Evolutionary conservation across 2,113 vertebrate genomes (phyloP).

Genomic region (Aphelocoma coerulescens): DNA sequence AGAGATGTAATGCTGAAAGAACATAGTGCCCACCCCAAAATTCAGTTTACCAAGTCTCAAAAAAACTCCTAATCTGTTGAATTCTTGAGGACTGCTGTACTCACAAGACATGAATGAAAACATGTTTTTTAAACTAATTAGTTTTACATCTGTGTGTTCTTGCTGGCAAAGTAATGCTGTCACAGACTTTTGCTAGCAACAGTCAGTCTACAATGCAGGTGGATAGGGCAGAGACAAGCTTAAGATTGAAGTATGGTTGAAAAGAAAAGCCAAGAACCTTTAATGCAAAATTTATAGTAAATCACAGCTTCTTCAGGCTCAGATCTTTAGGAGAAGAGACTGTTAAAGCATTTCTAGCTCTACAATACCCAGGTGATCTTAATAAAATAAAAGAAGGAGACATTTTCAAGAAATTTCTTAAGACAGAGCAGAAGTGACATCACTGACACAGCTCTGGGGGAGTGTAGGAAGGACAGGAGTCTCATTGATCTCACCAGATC

Average conservation of each 20-base stretch:
- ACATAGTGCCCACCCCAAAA: neutral
- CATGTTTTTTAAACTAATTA: neutral
- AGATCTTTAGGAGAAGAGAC: neutral
- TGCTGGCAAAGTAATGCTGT: neutral
- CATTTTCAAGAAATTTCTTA: constrained; percentile 41
- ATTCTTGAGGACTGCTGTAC: neutral
- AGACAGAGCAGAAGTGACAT: constrained; percentile 37
- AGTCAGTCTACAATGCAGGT: neutral
- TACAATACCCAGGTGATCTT: neutral
- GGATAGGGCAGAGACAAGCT: neutral
- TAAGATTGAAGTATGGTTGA: neutral
- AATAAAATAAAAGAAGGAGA: constrained; percentile 12
- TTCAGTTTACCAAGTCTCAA: neutral
- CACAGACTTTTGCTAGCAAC: neutral
- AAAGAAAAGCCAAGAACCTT: neutral
- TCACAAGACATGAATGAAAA: neutral
- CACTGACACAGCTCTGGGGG: neutral
- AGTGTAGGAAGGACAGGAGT: constrained; percentile 16
- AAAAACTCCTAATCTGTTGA: neutral
- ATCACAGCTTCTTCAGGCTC: neutral
- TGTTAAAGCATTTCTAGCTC: constrained; percentile 6
- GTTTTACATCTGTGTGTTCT: constrained; percentile 4
- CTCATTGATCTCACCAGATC: constrained; percentile 19
- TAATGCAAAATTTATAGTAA: neutral
- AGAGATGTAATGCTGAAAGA: neutral